These are phyloP conservation scores for Hormaphis cornu DNA, from an alignment of 1,140 invertebrate genomes.

Conservation along the genomic window DNA sequence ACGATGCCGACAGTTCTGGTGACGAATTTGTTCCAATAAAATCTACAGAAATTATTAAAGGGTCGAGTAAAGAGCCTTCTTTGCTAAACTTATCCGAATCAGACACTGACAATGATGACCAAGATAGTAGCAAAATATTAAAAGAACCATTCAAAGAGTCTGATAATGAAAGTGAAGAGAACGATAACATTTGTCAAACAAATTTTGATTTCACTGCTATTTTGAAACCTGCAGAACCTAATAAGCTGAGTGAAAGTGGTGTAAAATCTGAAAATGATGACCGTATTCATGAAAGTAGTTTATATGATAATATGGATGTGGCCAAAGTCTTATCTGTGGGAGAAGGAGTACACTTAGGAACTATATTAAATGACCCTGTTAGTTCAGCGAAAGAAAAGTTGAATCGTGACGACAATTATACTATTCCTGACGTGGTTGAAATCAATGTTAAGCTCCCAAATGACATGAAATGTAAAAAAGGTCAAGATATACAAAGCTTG, in stretches of 20 bases:
- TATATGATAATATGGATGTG: conserved; percentile 4
- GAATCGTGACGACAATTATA: conserved; percentile 17
- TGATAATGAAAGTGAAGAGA: conserved; percentile 6
- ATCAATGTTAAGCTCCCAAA: conserved; percentile 38
- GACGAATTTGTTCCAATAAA: background rate
- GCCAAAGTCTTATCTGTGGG: conserved; percentile 9
- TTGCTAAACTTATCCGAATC: conserved; percentile 19
- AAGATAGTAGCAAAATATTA: background rate
- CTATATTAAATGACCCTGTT: background rate
- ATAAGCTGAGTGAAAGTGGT: background rate
- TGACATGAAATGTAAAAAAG: conserved; percentile 51
- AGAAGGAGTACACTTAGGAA: background rate
- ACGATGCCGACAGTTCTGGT: background rate
- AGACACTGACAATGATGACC: background rate
- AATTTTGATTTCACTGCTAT: conserved; percentile 19
- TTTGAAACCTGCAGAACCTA: background rate
- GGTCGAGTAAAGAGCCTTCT: background rate
- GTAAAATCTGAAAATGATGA: background rate
- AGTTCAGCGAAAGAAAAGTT: background rate
- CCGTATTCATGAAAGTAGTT: background rate
- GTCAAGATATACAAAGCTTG: conserved; percentile 58
- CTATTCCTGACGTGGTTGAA: conserved; percentile 30
- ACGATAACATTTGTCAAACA: conserved; percentile 7
- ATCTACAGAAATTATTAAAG: too few species aligned
- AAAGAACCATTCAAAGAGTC: background rate